Evolutionary conservation across 2,113 vertebrate species (phyloP).

Genomic region (Corvus hawaiiensis): DNA sequence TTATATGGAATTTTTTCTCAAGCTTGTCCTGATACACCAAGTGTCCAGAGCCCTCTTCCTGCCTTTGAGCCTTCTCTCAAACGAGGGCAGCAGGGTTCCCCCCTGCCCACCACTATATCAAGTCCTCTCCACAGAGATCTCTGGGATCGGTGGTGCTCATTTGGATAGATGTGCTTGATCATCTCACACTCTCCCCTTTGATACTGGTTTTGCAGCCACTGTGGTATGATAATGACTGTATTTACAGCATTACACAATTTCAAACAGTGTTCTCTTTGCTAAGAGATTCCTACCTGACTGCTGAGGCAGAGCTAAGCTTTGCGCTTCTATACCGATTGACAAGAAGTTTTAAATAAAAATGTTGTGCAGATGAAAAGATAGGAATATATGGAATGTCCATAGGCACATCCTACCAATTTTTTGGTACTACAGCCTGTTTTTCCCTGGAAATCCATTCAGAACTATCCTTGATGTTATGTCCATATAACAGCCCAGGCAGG

Average conservation of each 20-base stretch:
- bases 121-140: not conserved
- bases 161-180: not conserved
- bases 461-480: not conserved
- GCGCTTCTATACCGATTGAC: not conserved
- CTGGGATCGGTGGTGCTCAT: not conserved
- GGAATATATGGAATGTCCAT: not conserved
- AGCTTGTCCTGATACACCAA: not conserved
- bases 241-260: not conserved
- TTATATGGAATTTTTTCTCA: not conserved
- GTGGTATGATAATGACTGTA: not conserved
- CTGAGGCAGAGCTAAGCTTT: not conserved
- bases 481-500: rapidly evolving
- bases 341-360: not conserved
- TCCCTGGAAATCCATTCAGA: not conserved
- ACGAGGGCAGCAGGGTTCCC: not conserved
- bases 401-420: not conserved
- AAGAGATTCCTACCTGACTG: not conserved
- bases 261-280: not conserved
- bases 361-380: not conserved
- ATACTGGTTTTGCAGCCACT: not conserved
- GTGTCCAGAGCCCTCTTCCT: not conserved
- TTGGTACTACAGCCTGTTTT: not conserved
- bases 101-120: not conserved
- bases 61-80: not conserved
- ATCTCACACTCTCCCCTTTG: not conserved